phyloP scores from a whole-genome alignment of 2,113 vertebrate genomes.

The Gavia stellata region DNA sequence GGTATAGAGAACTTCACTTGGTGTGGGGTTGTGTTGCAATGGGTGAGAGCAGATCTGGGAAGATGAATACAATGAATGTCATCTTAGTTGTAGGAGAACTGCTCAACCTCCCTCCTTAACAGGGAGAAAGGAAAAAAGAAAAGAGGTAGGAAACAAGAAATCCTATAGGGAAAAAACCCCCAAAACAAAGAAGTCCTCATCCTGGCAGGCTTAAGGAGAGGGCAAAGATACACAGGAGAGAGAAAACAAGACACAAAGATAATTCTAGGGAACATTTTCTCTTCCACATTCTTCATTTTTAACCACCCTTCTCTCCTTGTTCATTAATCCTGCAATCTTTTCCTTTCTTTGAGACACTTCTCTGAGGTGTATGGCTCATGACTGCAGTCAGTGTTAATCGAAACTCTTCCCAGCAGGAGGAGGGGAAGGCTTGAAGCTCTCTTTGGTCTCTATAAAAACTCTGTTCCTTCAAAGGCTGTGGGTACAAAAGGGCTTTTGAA shows the following conservation, averaged over 20 bases:
- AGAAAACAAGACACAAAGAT: not conserved
- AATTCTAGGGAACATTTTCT: not conserved
- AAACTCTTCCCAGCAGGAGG: not conserved
- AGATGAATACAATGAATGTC: accelerated
- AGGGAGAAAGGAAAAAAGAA: not conserved
- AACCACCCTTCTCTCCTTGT: not conserved
- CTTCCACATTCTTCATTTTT: not conserved
- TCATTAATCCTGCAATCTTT: not conserved
- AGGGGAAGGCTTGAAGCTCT: not conserved
- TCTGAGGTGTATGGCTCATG: not conserved
- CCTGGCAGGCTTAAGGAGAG: not conserved
- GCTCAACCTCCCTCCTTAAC: not conserved
- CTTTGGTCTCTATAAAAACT: not conserved
- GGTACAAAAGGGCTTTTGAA: slow-evolving; percentile 26
- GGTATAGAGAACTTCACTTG: not conserved
- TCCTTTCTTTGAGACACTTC: not conserved
- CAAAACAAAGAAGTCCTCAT: not conserved
- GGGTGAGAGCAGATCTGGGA: not conserved
- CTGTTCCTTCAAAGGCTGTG: not conserved
- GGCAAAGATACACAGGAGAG: not conserved
- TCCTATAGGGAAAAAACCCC: not conserved
- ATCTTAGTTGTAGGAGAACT: not conserved
- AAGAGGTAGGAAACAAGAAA: not conserved
- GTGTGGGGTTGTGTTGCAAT: not conserved
- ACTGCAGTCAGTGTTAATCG: not conserved